Conservation (phyloP, 2,888 invertebrate species). For the Stenurella melanura region DNA sequence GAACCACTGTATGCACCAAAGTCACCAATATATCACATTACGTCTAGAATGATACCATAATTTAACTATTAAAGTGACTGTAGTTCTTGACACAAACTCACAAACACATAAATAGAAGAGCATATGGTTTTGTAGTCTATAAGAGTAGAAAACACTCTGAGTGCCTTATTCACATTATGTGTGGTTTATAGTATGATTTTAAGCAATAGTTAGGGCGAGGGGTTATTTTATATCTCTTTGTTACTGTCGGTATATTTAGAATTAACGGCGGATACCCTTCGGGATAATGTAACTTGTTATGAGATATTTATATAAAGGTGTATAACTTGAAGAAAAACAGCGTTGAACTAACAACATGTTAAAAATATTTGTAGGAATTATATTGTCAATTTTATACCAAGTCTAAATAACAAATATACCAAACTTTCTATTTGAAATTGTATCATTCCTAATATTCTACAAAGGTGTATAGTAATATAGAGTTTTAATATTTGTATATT, state of each 20-base stretch:
- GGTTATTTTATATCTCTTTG: conserved; percentile 41
- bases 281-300: not conserved
- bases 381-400: no score
- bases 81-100: conserved; percentile 10
- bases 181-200: conserved; percentile 7
- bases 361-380: no score
- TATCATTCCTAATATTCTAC: no score
- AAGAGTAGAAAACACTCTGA: conserved; percentile 3
- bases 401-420: no score
- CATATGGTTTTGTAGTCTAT: conserved; percentile 40
- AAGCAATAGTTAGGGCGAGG: conserved; percentile 21
- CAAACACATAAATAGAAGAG: conserved; percentile 37
- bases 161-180: conserved; percentile 10
- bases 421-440: no score
- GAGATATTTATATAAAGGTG: not conserved
- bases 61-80: not conserved
- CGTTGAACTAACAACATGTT: no score
- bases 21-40: not conserved
- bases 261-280: conserved; percentile 24
- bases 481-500: no score
- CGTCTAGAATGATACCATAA: not conserved
- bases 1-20: not conserved
- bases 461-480: no score
- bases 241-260: conserved; percentile 14
- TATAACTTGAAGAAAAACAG: no score